Conservation (phyloP, 2,113 vertebrate genomes). For the Pygoscelis antarcticus region DNA sequence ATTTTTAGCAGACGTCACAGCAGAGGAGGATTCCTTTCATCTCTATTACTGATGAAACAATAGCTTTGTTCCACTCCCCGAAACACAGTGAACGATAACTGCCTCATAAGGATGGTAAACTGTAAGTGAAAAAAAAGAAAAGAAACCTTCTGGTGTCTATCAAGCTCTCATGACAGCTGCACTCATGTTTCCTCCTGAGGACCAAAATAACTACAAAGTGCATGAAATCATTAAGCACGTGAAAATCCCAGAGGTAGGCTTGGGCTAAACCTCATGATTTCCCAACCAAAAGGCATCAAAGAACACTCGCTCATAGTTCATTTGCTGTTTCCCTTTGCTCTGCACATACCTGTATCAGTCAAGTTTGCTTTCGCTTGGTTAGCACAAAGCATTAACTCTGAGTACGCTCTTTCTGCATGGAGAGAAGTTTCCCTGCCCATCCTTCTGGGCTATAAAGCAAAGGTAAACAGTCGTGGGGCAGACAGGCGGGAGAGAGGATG, state of each 20-base stretch:
- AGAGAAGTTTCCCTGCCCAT: background rate
- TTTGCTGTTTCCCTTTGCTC: background rate
- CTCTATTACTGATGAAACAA: slow-evolving; percentile 28
- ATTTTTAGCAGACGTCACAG: background rate
- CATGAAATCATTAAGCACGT: slow-evolving; percentile 41
- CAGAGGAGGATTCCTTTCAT: background rate
- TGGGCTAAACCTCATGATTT: slow-evolving; percentile 55
- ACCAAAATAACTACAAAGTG: slow-evolving; percentile 63
- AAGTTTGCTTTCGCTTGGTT: background rate
- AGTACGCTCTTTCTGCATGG: background rate
- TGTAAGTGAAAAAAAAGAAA: background rate
- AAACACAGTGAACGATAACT: background rate
- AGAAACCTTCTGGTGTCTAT: slow-evolving; percentile 24
- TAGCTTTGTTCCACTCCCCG: background rate
- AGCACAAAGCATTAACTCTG: background rate
- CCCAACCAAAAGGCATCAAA: slow-evolving; percentile 53
- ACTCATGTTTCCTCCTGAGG: slow-evolving; percentile 50
- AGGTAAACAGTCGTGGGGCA: fast-evolving
- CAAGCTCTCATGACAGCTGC: slow-evolving; percentile 18
- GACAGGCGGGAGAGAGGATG: background rate
- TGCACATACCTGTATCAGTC: fast-evolving
- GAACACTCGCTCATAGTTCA: background rate
- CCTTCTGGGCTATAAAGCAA: background rate
- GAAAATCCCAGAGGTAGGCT: slow-evolving; percentile 59
- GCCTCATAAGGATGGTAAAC: background rate